Base-by-base conservation (phyloP, 1,140 invertebrate species). In the Drosophila kohkoa region DNA sequence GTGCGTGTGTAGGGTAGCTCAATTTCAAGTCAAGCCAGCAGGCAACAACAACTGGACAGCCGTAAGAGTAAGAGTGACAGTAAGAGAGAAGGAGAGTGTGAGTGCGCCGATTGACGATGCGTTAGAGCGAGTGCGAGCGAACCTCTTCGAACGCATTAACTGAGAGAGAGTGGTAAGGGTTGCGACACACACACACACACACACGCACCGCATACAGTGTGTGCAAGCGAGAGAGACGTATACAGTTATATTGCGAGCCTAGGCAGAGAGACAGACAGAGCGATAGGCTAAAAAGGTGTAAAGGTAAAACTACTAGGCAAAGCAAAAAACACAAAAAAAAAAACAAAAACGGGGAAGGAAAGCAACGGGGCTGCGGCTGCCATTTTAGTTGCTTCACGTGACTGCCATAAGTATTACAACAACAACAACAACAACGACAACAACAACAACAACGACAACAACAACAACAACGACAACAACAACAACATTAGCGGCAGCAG, bases 71-170 rank as follows among this genome's bases (percentile, higher is more conserved):
- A 59, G 6, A 57, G 41, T n/a, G 43, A 60, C 16, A 64, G 16
- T 13, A 35, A 16, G 49, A 52, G 16, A 51, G 62, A 16, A 52
- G 45, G 32, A 3, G 5, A 11, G 38, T 10, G 16, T 48, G 13
- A 41, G 16, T 16, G 15, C 10, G 11, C 20, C 11, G 38, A 45
- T n/a, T 20, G 43, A 10, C 28, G 20, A 38, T 38, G 35, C 35
- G 35, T 8, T 2, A 32, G 30, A 49, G 45, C 16, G 43, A 58
- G 43, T 20, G 54, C 45, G 25, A 51, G 55, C 38, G 30, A 58
- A 25, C 52, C 65, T 58, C 68, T 77, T 66, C 52, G 81, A 85
- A 85, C 81, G 81, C 81, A 85, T 85, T 83, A 68, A 83, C 75
- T 78, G 32, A 13, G 48, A 10, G 13, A 11, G 41, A 25, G 15